These are phyloP conservation scores for Pseudomyrmex dendroicus DNA, from an alignment of 1,140 invertebrate species.

Conservation along the genomic window DNA sequence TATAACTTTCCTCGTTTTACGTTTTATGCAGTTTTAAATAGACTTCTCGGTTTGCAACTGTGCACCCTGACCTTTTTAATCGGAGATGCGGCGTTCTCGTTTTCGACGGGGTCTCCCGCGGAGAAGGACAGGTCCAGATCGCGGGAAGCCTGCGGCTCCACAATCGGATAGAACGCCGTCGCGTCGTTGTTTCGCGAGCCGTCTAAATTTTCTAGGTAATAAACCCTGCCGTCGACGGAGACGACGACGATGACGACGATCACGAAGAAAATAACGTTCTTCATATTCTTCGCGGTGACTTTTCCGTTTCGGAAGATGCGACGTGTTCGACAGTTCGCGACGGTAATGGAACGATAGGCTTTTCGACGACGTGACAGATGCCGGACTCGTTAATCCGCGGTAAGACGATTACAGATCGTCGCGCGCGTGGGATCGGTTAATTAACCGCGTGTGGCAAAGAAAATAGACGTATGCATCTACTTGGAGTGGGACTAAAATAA, in stretches of 20 bases:
- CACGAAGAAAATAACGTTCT: constrained; percentile 39
- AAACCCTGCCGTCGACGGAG: constrained; percentile 59
- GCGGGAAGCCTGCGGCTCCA: constrained; percentile 74
- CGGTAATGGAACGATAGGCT: constrained; percentile 50
- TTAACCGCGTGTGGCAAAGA: constrained; percentile 45
- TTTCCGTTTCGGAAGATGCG: neutral
- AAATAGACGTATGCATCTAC: constrained; percentile 22
- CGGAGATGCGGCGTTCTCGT: constrained; percentile 53
- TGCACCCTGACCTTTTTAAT: constrained; percentile 69
- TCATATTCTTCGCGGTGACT: constrained; percentile 35
- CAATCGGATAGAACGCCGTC: constrained; percentile 42
- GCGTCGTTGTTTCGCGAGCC: constrained; percentile 56
- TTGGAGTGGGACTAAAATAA: constrained; percentile 38
- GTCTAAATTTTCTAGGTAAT: constrained; percentile 69
- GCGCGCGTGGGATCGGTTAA: constrained; percentile 55
- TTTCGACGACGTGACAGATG: constrained; percentile 47
- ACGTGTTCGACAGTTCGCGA: constrained; percentile 16
- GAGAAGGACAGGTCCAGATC: constrained; percentile 79
- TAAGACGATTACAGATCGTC: constrained; percentile 76
- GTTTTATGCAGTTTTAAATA: neutral
- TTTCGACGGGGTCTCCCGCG: constrained; percentile 66
- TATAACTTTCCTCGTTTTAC: neutral
- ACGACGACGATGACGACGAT: constrained; percentile 18
- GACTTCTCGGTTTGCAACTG: neutral
- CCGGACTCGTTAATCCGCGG: constrained; percentile 69